Conservation (phyloP, 2,797 vertebrate genomes). For the Choloepus didactylus region DNA sequence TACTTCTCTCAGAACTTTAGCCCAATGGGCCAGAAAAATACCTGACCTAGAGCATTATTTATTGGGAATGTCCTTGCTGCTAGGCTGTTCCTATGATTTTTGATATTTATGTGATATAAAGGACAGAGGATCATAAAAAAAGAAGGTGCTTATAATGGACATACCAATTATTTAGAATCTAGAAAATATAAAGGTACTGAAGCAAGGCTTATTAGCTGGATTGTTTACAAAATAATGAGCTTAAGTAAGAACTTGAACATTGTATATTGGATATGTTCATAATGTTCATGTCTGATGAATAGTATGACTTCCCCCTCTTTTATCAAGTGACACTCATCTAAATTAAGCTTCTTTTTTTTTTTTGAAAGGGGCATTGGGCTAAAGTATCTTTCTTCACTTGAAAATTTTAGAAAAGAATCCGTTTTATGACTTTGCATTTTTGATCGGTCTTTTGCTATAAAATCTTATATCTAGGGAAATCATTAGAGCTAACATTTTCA, state of each 20-base stretch:
- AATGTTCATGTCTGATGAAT: background rate
- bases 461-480: background rate
- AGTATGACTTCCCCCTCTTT: background rate
- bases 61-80: conserved; percentile 52
- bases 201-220: conserved; percentile 31
- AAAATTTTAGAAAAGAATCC: conserved; percentile 21
- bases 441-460: background rate
- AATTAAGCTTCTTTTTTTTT: background rate
- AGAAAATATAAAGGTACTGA: conserved; percentile 42
- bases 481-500: conserved; percentile 2
- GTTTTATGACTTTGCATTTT: conserved; percentile 13
- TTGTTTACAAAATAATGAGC: background rate
- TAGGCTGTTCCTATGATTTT: conserved; percentile 5
- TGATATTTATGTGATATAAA: conserved; percentile 59
- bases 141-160: conserved; percentile 65
- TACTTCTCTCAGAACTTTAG: conserved; percentile 73
- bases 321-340: background rate
- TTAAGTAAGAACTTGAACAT: background rate
- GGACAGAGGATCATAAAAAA: conserved; percentile 45
- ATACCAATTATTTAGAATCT: conserved; percentile 64
- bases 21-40: conserved; percentile 79
- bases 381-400: conserved; percentile 47
- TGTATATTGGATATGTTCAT: background rate
- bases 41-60: conserved; percentile 62
- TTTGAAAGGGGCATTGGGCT: background rate